Percentiles rank a stretch among this genome's conserved stretches.
phyloP scores from a whole-genome alignment of 2,797 vertebrate species.

The Emydoidea blandingii region DNA sequence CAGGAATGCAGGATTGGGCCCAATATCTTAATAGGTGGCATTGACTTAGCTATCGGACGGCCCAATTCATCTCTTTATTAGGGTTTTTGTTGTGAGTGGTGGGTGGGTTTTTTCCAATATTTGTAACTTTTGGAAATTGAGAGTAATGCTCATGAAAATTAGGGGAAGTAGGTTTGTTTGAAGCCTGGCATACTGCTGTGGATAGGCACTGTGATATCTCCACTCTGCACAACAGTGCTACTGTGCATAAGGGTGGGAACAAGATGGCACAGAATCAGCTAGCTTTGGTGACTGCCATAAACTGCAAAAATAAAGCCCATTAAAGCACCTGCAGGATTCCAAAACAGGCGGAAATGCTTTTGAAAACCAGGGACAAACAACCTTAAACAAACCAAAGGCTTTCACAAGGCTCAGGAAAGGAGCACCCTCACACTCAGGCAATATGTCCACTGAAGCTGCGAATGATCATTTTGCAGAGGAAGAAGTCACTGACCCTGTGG shows the following conservation, averaged over 20 bases:
- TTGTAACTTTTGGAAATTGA: neutral
- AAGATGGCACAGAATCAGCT: neutral
- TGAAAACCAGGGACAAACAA: neutral
- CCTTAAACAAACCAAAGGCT: neutral
- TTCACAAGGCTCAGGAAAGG: neutral
- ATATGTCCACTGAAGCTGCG: neutral
- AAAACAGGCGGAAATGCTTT: neutral
- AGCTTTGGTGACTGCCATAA: neutral
- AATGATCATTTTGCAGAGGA: accelerated
- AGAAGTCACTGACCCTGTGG: neutral
- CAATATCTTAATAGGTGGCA: neutral
- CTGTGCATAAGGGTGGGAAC: neutral
- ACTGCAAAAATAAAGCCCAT: neutral
- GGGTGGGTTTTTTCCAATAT: neutral
- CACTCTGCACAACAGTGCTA: neutral
- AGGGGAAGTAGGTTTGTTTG: neutral
- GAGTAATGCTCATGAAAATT: neutral
- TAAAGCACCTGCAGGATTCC: neutral
- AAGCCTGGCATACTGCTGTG: neutral
- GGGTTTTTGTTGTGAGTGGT: neutral
- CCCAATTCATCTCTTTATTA: neutral
- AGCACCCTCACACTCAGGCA: too few relatives aligned
- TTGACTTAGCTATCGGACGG: neutral
- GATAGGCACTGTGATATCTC: neutral
- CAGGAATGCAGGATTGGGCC: neutral